Evolutionary conservation across 2,888 invertebrate genomes (phyloP), one percentile per base, ranked within the genome.

Genomic region (Fragum sueziense): DNA sequence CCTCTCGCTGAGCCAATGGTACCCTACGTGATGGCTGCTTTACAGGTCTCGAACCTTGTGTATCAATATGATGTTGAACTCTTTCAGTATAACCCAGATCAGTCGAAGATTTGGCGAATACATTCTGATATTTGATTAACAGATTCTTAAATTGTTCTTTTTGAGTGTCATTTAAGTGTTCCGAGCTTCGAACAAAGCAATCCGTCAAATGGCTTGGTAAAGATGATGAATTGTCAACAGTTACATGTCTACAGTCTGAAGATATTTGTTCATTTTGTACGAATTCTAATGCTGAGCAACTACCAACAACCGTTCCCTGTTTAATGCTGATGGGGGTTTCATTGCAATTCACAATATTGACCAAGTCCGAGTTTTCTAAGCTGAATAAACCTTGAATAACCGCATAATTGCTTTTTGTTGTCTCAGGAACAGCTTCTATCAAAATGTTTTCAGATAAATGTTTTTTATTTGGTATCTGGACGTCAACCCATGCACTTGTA

Each of bases 101-200:
- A 34, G 61, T 61, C 20, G 72, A 69, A 52, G 70, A 41, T 22
- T 22, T 62, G 9, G 73, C 34, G 57, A 85, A 85, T 14, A 74
- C 70, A 25, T 51, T 72, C 17, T 67, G 47, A 51, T 85, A 76
- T 69, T 85, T 61, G 14, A 51, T 41, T 4, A 84, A 68, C 37
- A 84, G 37, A 27, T 76, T 27, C 27, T 31, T 52, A 6, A 80
- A 31, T 31, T 69, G 9, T 25, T 62, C 27, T 51, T 74, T 71
- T 52, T 83, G 57, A 41, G 54, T 65, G 14, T 52, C 47, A 17
- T 65, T 41, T n/a, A 84, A 61, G 9, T 74, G 25, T n/a, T 22
- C 29, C 6, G 68, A 67, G 20, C 29, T 61, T 31, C 61, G 61
- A 17, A 31, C 74, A 54, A 76, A 37, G 25, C 59, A 57, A 7